These are phyloP conservation scores for Dromiciops gliroides DNA, from an alignment of 2,113 vertebrate species.

Conservation along the genomic window DNA sequence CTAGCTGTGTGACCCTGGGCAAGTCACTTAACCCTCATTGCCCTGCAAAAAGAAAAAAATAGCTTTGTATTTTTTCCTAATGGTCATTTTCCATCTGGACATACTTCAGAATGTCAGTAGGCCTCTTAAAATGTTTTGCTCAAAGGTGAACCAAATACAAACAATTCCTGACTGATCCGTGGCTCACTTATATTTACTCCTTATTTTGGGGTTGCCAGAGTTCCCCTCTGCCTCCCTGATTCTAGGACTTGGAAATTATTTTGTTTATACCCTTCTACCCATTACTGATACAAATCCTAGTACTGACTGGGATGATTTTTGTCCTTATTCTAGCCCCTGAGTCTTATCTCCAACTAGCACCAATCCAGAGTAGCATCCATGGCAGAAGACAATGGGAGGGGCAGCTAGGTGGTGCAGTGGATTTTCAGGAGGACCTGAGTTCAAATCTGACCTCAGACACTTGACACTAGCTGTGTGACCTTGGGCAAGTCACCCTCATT, in stretches of 20 bases:
- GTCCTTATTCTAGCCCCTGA: not conserved
- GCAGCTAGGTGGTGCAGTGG: too few relatives aligned
- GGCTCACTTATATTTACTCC: not conserved
- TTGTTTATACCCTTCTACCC: not conserved
- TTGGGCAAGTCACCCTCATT: too few relatives aligned
- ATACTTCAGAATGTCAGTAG: not conserved
- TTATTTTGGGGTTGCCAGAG: not conserved
- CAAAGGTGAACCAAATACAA: not conserved
- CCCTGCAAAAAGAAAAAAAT: too few relatives aligned
- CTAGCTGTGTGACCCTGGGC: too few relatives aligned
- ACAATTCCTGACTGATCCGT: not conserved
- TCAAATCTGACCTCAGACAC: too few relatives aligned
- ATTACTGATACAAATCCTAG: not conserved
- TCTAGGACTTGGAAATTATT: not conserved
- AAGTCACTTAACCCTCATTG: too few relatives aligned
- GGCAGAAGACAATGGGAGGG: too few relatives aligned
- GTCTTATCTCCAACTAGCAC: not conserved
- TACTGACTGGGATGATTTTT: not conserved
- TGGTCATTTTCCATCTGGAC: not conserved
- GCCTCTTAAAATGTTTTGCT: not conserved
- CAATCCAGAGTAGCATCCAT: not conserved
- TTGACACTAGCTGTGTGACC: too few relatives aligned
- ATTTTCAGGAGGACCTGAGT: too few relatives aligned
- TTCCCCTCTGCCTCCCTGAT: not conserved
- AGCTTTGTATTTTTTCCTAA: not conserved